A percentile compares a stretch with the other conserved stretches of the same genome.
phyloP scores from a whole-genome alignment of 2,888 invertebrate genomes.

The Hetaerina titia region DNA sequence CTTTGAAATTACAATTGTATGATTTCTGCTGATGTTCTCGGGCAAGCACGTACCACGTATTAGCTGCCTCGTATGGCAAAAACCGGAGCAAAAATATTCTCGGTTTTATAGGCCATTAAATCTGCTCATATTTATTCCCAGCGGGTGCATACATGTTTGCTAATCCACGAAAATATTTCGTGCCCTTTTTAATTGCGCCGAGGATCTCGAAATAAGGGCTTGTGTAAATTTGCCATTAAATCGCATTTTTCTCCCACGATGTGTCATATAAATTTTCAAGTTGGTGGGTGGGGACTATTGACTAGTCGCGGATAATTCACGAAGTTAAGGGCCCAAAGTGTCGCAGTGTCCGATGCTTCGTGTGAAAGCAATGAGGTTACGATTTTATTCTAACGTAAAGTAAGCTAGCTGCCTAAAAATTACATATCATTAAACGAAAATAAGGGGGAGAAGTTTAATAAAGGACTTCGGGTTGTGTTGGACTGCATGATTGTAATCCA shows the following conservation, averaged over 20 bases:
- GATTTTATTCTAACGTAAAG: not conserved
- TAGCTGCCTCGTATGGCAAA: not conserved
- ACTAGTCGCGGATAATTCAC: not conserved
- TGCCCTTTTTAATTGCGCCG: not conserved
- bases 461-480: too few relatives aligned
- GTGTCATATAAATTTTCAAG: not conserved
- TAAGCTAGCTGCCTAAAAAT: too few relatives aligned
- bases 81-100: conserved; percentile 1
- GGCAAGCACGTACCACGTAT: not conserved
- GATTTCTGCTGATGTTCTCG: not conserved
- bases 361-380: not conserved
- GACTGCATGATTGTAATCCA: too few relatives aligned
- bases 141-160: not conserved
- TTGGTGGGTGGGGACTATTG: not conserved
- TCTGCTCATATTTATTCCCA: not conserved
- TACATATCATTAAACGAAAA: too few relatives aligned
- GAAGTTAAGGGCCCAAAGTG: not conserved
- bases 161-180: not conserved
- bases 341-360: not conserved
- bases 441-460: too few relatives aligned
- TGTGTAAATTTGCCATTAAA: not conserved
- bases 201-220: not conserved
- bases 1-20: not conserved
- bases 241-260: not conserved
- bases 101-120: not conserved